Base-by-base conservation (phyloP, 64 coral and sea anemone genomes). In the Dendrophyllia cribrosa region DNA sequence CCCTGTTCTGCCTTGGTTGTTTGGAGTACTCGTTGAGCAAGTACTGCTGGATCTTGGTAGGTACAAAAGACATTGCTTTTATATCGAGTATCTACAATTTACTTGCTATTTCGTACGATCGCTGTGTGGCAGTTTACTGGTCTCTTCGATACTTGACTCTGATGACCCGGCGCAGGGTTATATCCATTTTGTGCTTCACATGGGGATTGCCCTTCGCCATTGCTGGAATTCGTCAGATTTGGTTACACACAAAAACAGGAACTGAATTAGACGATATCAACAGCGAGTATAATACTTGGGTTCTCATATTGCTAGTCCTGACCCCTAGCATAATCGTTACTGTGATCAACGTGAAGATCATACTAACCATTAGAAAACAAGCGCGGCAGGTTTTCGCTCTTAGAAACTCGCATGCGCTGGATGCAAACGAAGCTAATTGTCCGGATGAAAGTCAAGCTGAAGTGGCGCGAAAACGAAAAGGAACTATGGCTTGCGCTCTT, bases 71-170 rank as follows among this genome's bases (percentile, higher is more conserved):
- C 79, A 25, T 78, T 26, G 76, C 81, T 9, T 80, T 96, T 19
- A 43, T 72, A 3, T 56, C 78, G 20, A 89, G 84, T 92, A 89
- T 83, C 22, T 61, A 74, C 2, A 96, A 88, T 47, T 52, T 96
- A 10, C 70, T 96, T 3, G 86, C 94, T 3, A 93, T 96, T 20
- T 92, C 63, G 7, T 92, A 81, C 43, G 94, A 92, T 70, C 89
- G 94, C 59, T 87, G 86, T 68, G 56, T 88, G 4, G 94, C 94
- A 19, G 90, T 96, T n/a, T 70, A 83, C 23, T 59, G 82, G 15
- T 85, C 94, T 13, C 79, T 96, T 16, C 74, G 70, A 5, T 96
- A 96, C 62, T 52, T 70, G 6, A 15, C 21, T 4, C 43, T 85
- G 48, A 88, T 96, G 44, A 96, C 85, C 11, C 58, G 58, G 45